phyloP scores from a whole-genome alignment of 2,113 vertebrate species.

The Phodopus roborovskii region DNA sequence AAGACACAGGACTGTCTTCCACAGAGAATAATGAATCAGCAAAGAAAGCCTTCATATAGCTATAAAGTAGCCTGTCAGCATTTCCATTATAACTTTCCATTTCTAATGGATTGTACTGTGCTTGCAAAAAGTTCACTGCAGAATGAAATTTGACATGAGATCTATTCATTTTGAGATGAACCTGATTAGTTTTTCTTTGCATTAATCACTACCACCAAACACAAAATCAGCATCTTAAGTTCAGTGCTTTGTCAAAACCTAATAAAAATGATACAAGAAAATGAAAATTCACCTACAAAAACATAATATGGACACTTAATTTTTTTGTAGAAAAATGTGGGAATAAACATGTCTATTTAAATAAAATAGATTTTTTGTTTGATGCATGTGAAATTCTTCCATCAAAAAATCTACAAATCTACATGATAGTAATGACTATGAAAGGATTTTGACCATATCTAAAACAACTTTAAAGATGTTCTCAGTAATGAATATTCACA shows the following conservation, averaged over 20 bases:
- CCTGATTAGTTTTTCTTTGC: neutral
- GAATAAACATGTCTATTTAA: neutral
- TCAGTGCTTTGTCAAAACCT: neutral
- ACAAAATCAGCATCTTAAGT: neutral
- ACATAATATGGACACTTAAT: neutral
- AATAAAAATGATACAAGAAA: neutral
- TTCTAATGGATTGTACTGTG: slow-evolving; percentile 27
- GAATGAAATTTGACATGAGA: neutral
- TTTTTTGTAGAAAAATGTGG: neutral
- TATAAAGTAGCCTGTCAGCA: neutral
- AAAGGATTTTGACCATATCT: neutral
- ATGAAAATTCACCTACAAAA: neutral
- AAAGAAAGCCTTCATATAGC: neutral
- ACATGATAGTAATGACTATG: neutral
- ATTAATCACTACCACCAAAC: neutral
- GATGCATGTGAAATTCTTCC: neutral
- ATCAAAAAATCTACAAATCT: neutral
- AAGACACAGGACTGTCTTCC: slow-evolving; percentile 36
- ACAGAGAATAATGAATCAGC: slow-evolving; percentile 63
- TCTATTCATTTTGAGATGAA: neutral
- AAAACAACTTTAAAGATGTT: neutral
- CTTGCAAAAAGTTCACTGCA: neutral
- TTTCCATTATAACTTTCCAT: neutral
- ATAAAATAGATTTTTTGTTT: slow-evolving; percentile 12
- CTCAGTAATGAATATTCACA: neutral